Evolutionary conservation across 2,888 invertebrate species (phyloP), one percentile per base, ranked within the genome.

Genomic region (Scaeva pyrastri): DNA sequence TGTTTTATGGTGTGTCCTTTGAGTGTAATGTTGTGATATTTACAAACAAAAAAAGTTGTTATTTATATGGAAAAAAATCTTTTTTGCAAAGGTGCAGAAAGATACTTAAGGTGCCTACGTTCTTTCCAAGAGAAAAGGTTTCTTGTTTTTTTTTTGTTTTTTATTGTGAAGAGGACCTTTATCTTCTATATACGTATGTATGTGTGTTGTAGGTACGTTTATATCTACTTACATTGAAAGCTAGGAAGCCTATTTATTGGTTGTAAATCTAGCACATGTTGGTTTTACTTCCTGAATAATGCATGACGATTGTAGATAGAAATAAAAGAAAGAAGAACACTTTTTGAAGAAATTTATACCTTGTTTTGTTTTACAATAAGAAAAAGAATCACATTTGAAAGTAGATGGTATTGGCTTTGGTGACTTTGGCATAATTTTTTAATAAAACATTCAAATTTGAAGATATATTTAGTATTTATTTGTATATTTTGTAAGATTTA

Each of bases 201-300:
- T n/a, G n/a, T n/a, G n/a, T n/a, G n/a, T n/a, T n/a, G n/a, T n/a
- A 31, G 31, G 31, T 31, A 26, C 5, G 26, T 31, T n/a, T n/a
- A n/a, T n/a, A 3, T 8, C 31, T 31, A 31, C n/a, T n/a, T 31
- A 31, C 31, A 2, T 5, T 31, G 31, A 31, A 31, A 31, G 6
- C 5, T 31, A 31, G 5, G 31, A 3, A 66, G 48, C 10, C 12
- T 31, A 10, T 48, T 36, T 48, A 66, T 66, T 66, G 48, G 66
- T 48, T 66, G 48, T 66, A 66, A 64, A 64, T 64, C 45, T 64
- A 31, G 45, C 26, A 64, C 45, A 48, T 48, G 64, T 64, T 11
- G 48, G 19, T 26, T 16, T 48, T 16, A 31, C 31, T 7, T 43
- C 14, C 19, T 66, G 66, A 48, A 66, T 66, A 66, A 66, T 66